Base-by-base conservation (phyloP, 2,888 invertebrate genomes). In the Colostygia pectinataria region DNA sequence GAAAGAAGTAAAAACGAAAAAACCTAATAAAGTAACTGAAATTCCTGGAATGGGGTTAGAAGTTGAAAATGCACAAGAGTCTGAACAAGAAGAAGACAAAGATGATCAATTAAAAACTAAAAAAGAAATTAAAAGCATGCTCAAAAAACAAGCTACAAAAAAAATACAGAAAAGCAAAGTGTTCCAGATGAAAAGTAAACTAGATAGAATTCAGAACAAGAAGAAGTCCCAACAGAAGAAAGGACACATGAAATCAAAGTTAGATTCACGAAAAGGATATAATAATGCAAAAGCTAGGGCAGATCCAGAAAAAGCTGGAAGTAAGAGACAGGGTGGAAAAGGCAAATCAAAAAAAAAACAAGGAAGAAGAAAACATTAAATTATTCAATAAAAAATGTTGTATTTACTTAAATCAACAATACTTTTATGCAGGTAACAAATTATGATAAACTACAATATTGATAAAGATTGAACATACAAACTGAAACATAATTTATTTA, bases 91-190 rank as follows among this genome's bases (percentile, higher is more conserved):
- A 47, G 73, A 71, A 46, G 66, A 70, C 5, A 60, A 78, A 74
- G 59, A 86, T 61, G 62, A 75, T 33, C 71, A 81, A 65, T 65
- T 79, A 59, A 77, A 82, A 76, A 89, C 92, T 1, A 93, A 94
- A 70, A 94, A 94, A 74, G 94, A 95, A 64, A 79, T 96, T 1
- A 94, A 95, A 65, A 93, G 90, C 63, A 83, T 93, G 53, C 87
- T 95, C 5, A 95, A 94, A 65, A 92, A 93, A 56, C 93, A 94
- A 72, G 94, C 95, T 0, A 91, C 94, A 0, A 94, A 94, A 65
- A 93, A 93, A 71, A 91, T 96, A 9, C 93, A 95, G 68, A 94
- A 94, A 59, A 96, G 95, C 69, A 95, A 94, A 90, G 92, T 92
- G 0, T 96, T 94, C 66, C 93, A 95, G 83, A 92, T 92, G 80